Percentiles rank a stretch among this genome's conserved stretches.
phyloP scores from a whole-genome alignment of 2,797 vertebrate genomes.

The Uromys caudimaculatus region DNA sequence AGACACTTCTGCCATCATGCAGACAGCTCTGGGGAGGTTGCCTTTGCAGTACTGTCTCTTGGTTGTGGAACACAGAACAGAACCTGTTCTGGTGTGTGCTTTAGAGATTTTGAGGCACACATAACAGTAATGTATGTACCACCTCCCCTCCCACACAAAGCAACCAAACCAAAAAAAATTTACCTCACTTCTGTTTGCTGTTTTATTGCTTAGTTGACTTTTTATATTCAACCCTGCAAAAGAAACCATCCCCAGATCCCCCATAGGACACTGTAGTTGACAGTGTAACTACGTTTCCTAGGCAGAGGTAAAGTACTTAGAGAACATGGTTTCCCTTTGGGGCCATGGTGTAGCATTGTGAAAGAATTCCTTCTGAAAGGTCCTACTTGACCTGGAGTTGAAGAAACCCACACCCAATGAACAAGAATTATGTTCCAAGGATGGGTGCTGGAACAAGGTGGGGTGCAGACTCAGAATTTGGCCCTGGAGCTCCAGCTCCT shows the following conservation, averaged over 20 bases:
- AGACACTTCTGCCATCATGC: not conserved
- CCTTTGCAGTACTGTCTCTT: not conserved
- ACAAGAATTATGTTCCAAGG: not conserved
- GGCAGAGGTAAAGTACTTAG: slow-evolving; percentile 44
- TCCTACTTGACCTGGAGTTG: slow-evolving; percentile 50
- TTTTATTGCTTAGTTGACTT: slow-evolving; percentile 67
- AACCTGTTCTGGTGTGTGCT: slow-evolving; percentile 56
- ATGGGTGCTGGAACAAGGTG: not conserved
- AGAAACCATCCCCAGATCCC: not conserved
- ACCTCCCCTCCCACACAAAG: slow-evolving; percentile 57
- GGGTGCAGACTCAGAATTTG: not conserved
- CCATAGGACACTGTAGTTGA: slow-evolving; percentile 16
- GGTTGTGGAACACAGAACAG: slow-evolving; percentile 66
- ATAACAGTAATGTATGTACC: slow-evolving; percentile 55
- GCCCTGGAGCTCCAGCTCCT: not conserved
- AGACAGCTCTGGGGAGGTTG: slow-evolving; percentile 41
- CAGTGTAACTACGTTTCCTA: slow-evolving; percentile 33
- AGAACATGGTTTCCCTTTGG: slow-evolving; percentile 49
- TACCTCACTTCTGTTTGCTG: slow-evolving; percentile 61
- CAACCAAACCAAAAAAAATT: slow-evolving; percentile 50
- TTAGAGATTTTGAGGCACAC: slow-evolving; percentile 66
- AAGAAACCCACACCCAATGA: slow-evolving; percentile 41
- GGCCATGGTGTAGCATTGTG: not conserved
- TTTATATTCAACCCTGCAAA: slow-evolving; percentile 34
- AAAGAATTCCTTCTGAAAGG: slow-evolving; percentile 24